Base-by-base conservation (phyloP, 2,888 invertebrate species). In the Aelia acuminata region DNA sequence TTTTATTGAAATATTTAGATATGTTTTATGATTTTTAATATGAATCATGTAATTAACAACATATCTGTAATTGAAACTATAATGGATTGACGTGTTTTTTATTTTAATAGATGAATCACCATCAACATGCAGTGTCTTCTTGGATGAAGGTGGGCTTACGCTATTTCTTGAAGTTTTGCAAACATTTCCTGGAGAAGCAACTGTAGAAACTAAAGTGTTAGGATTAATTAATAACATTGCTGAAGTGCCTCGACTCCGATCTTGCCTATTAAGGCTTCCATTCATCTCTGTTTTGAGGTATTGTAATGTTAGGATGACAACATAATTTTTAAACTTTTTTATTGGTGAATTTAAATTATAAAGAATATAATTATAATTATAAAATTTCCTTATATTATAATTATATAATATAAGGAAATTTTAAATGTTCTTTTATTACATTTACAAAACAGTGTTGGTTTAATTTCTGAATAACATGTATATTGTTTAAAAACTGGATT, bases 211-310 rank as follows among this genome's bases (percentile, higher is more conserved):
- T 3, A 96, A 96, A 93, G 95, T 96, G 57, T 92, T 95, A 18
- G 95, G 96, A 20, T 92, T 96, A 10, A 92, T 96, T 91, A 96
- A 96, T 91, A 96, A 96, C 91, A 95, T 96, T 90, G 96, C 96
- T 11, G 96, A 96, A 93, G 96, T 96, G 75, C 92, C 93, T 39
- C 92, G 93, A 85, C 92, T 95, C 89, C 92, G 95, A 89, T 91
- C 92, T 80, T 91, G 92, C 48, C 92, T 95, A 80, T 93, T 95
- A 93, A 93, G 93, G 90, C 93, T 93, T 80, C 92, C 93, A 57
- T 94, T 94, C 91, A 92, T 95, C 88, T 91, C 92, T 89, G 93
- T 94, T 91, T 92, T 94, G 57, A 93, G 93, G 93, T 93, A 70
- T 35, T 63, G 35, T 7, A 70, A 35, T 7, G 15, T 70, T 15